Evolutionary conservation across 92 coral and sea anemone species (phyloP), one percentile per base, ranked within the genome.

Genomic region (Pocillopora meandrina): DNA sequence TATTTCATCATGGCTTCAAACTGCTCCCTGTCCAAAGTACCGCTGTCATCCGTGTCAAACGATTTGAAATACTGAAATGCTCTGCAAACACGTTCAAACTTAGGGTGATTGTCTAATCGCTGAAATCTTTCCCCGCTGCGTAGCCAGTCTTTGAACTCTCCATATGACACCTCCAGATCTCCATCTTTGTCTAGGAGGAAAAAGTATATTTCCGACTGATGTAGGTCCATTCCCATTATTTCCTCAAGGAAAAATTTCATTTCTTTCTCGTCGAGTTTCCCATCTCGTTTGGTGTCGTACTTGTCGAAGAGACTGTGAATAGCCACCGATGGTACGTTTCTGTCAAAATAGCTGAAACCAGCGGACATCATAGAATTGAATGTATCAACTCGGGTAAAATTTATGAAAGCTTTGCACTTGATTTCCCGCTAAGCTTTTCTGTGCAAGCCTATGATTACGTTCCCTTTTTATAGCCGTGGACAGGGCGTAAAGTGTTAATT

Each of bases 101-200:
- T 85, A 2, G 80, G 77, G 61, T 69, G n/a, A 47, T 92, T 89
- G 55, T 70, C 58, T 17, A 92, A 62, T 62, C 85, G 52, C 49
- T 78, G 65, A 66, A 80, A 83, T 15, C 92, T 91, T 15, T 92
- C 95, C 23, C 61, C 90, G 79, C 95, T 92, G 61, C 87, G 84
- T 6, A 92, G 85, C 92, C 95, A 92, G 15, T 78, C 88, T 36
- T 84, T 75, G n/a, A 92, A 85, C 65, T 92, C 95, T 42, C 61
- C 76, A 23, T 72, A 89, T 0, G 90, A 88, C 26, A 92, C 81
- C 4, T 70, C 76, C 34, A 86, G 92, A 34, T 92, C 95, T 1
- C 92, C 95, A 57, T 89, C 87, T 74, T 89, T 92, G 89, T 92
- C 95, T 15, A 92, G 65, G 26, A 92, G 74, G 8, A 92, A 85